Percentiles rank a stretch among this genome's conserved stretches.
phyloP scores from a whole-genome alignment of 2,797 vertebrate species.

The Fratercula arctica region DNA sequence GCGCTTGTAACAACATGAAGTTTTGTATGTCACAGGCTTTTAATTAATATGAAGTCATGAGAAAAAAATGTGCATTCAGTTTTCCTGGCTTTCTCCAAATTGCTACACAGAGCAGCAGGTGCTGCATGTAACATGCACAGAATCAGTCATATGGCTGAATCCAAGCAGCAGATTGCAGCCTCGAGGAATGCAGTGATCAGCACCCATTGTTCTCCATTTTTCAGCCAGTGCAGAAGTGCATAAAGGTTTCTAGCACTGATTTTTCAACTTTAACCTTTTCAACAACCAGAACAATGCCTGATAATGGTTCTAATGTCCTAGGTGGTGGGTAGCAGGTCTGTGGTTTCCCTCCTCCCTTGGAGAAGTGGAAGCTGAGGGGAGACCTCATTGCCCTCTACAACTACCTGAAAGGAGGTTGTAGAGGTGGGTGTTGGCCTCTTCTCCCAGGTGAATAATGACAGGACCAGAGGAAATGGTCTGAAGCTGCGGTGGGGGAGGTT shows the following conservation, averaged over 20 bases:
- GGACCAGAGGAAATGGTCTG: too few species aligned
- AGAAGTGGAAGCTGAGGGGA: too few species aligned
- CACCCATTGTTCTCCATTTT: neutral
- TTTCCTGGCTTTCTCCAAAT: constrained; percentile 34
- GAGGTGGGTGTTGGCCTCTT: too few species aligned
- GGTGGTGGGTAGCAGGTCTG: neutral
- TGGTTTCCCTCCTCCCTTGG: neutral
- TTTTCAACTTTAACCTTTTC: neutral
- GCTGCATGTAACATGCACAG: neutral
- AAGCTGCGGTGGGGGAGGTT: too few species aligned
- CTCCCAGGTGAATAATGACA: too few species aligned
- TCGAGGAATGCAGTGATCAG: neutral
- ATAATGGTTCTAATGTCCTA: neutral
- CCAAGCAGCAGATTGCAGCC: constrained; percentile 16
- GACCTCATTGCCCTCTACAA: too few species aligned
- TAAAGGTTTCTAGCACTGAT: neutral
- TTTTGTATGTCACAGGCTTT: constrained; percentile 35
- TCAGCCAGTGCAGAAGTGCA: neutral
- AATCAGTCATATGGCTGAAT: neutral
- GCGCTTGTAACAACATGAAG: constrained; percentile 9
- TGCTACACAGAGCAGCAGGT: constrained; percentile 47
- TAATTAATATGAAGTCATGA: constrained; percentile 61
- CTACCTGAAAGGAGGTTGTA: too few species aligned
- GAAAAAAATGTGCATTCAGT: constrained; percentile 55
- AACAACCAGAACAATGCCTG: neutral